A percentile compares a stretch with the other conserved stretches of the same genome.
phyloP scores from a whole-genome alignment of 2,113 vertebrate species.

The Propithecus coquereli region DNA sequence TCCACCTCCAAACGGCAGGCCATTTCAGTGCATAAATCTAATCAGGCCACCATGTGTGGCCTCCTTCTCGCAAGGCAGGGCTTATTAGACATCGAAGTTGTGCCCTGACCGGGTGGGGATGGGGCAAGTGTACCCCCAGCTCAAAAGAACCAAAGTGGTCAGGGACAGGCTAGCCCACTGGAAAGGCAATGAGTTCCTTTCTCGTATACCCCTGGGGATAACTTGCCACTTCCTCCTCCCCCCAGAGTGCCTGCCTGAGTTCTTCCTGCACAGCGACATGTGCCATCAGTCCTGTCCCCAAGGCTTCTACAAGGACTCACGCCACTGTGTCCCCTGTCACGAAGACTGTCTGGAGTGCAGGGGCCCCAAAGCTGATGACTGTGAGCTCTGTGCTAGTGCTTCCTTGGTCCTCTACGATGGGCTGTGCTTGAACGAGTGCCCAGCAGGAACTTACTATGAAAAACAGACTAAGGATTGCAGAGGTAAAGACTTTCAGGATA shows the following conservation, averaged over 20 bases:
- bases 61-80: not conserved
- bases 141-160: not conserved
- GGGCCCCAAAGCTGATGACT: slow-evolving; percentile 87
- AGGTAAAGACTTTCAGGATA: slow-evolving; percentile 78
- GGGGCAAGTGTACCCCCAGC: not conserved
- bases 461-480: slow-evolving; percentile 81
- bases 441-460: slow-evolving; percentile 83
- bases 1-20: not conserved
- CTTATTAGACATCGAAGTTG: not conserved
- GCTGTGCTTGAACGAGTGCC: slow-evolving; percentile 85
- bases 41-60: not conserved
- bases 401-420: slow-evolving; percentile 81
- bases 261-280: slow-evolving; percentile 82
- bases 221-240: not conserved
- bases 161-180: not conserved
- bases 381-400: slow-evolving; percentile 78
- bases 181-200: not conserved
- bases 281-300: slow-evolving; percentile 88
- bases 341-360: slow-evolving; percentile 84
- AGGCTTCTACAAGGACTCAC: slow-evolving; percentile 80
- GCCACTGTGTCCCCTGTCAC: slow-evolving; percentile 87
- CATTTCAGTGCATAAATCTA: not conserved
- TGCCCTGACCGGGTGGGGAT: too few relatives aligned
- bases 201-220: not conserved
- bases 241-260: slow-evolving; percentile 85